These are phyloP conservation scores for Lepilemur septentrionalis DNA, from an alignment of 2,797 vertebrate species.

Conservation along the genomic window DNA sequence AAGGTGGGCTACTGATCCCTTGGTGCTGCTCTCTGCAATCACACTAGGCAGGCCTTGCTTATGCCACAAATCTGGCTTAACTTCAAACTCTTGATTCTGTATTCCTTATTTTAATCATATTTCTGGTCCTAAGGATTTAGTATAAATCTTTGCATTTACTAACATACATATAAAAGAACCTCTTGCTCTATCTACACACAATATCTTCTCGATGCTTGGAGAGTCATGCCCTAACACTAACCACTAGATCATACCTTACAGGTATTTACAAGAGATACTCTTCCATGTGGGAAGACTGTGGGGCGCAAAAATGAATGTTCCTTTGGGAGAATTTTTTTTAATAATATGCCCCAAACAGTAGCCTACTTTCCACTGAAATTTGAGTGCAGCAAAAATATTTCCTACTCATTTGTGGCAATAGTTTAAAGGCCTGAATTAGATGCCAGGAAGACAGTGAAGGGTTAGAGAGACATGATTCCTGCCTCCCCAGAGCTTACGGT, in stretches of 20 bases:
- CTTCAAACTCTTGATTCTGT: neutral
- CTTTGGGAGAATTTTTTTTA: neutral
- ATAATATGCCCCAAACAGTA: neutral
- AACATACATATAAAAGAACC: neutral
- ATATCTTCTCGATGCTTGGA: neutral
- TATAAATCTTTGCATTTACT: conserved; percentile 5
- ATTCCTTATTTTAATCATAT: neutral
- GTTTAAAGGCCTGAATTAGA: neutral
- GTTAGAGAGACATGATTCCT: neutral
- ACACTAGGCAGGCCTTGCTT: neutral
- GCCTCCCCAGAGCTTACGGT: neutral
- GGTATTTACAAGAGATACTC: neutral
- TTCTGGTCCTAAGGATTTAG: neutral
- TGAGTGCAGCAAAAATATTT: neutral
- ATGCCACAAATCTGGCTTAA: neutral
- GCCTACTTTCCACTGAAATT: neutral
- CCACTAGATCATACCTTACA: neutral
- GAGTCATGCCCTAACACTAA: neutral
- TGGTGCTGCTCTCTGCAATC: neutral
- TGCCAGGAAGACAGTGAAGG: neutral
- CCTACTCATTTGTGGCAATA: neutral
- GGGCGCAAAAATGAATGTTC: neutral
- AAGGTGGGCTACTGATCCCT: neutral
- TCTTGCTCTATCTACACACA: neutral
- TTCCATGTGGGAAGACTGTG: neutral